Evolutionary conservation across 2,113 vertebrate genomes (phyloP), one percentile per base, ranked within the genome.

Genomic region (Xiphophorus hellerii): DNA sequence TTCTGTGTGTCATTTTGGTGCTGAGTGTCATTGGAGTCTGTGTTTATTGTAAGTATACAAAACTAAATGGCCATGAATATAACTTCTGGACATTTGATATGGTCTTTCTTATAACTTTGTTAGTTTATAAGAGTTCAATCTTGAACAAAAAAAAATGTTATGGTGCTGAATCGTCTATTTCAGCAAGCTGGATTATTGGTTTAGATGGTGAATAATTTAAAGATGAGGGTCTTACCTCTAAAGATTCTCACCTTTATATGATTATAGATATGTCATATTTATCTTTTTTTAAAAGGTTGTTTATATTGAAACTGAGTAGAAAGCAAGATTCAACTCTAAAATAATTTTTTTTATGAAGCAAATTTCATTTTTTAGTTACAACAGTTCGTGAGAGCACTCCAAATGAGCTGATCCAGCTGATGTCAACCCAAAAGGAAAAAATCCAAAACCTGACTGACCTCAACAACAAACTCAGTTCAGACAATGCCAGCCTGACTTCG

Each of bases 21-120:
- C 17, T 37, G 1, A 64, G 1, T 27, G 5, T 81, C 70, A 60
- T 77, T 9, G 80, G 25, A n/a, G 1, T 76, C 37, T 4, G 5
- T 35, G 27, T 76, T 35, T 80, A 69, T 72, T 0, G 85, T 89
- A 69, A 86, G 88, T 87, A 76, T 17, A 12, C 2, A 13, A 14
- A 25, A 37, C 75, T 30, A 13, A 4, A 37, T 27, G 2, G 7
- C 29, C 22, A 0, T 63, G 42, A 64, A 51, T 22, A 1, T 13
- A 5, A 14, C 33, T 35, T 35, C 33, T 35, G 33, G 9, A 35
- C 8, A 35, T 35, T 37, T 37, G 9, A 10, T 37, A 11, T 37
- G 35, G 9, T 37, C 9, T 37, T 10, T 37, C 9, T 37, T 11
- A 37, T 37, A 11, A 37, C 35, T 48, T 48, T 48, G 17, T 48